Percentiles rank a stretch among this genome's conserved stretches.
These are phyloP conservation scores for Caenorhabditis sp. DNA, from an alignment of 2,888 invertebrate species.

Conservation along the genomic window DNA sequence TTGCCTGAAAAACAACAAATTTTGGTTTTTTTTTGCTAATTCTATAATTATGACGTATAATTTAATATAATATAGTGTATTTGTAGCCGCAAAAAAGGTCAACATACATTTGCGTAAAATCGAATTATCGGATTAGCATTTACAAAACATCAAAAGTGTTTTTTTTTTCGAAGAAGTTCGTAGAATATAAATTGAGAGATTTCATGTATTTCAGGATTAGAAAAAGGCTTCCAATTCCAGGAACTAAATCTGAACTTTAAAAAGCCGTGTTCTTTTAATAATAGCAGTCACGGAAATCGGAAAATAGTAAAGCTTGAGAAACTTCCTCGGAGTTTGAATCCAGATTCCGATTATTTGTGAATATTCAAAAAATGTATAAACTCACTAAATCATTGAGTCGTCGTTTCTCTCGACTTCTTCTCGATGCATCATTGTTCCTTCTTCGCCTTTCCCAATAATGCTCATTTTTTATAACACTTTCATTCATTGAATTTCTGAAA, in stretches of 20 bases:
- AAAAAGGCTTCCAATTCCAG: too few relatives aligned
- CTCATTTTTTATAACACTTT: slow-evolving; percentile 52
- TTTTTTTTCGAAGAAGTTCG: too few relatives aligned
- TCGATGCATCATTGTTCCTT: slow-evolving; percentile 53
- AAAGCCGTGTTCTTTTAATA: too few relatives aligned
- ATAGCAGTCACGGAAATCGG: too few relatives aligned
- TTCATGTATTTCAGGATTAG: too few relatives aligned
- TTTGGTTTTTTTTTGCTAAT: background rate
- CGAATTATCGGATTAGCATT: background rate
- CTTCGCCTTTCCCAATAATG: slow-evolving; percentile 77
- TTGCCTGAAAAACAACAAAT: slow-evolving; percentile 71
- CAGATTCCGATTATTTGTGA: too few relatives aligned
- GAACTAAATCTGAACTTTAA: too few relatives aligned
- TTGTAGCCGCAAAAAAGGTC: background rate
- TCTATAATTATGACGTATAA: background rate
- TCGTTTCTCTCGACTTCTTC: slow-evolving; percentile 75
- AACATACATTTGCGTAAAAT: background rate
- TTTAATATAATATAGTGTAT: background rate
- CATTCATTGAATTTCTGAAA: slow-evolving; percentile 46
- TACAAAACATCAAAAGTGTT: background rate
- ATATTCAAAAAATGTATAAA: too few relatives aligned
- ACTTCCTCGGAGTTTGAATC: too few relatives aligned
- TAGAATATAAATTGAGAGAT: too few relatives aligned
- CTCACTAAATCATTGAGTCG: slow-evolving; percentile 88
- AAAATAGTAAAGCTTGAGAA: too few relatives aligned